Conservation (phyloP, 2,113 vertebrate species). For the Mirza zaza region DNA sequence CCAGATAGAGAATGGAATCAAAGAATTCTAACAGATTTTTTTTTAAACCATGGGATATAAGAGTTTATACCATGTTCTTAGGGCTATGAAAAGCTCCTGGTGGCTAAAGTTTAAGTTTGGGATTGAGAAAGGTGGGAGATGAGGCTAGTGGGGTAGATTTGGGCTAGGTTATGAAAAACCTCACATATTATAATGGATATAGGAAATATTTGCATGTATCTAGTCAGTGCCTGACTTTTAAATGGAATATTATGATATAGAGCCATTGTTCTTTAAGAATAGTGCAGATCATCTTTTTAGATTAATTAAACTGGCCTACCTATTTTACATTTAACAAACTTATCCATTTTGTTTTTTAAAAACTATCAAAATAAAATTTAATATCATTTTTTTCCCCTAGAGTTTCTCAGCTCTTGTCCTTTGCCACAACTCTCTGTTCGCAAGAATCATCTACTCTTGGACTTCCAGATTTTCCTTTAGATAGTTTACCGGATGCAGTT, state of each 20-base stretch:
- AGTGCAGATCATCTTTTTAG: not conserved
- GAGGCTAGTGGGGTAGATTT: not conserved
- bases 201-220: not conserved
- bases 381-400: constrained; percentile 79
- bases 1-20: constrained; percentile 2
- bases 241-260: not conserved
- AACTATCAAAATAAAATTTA: constrained; percentile 57
- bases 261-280: constrained; percentile 15
- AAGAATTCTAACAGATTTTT: not conserved
- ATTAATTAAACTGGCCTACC: not conserved
- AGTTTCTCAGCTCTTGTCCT: constrained; percentile 94
- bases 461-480: constrained; percentile 97
- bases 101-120: not conserved
- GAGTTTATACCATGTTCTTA: not conserved
- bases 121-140: not conserved
- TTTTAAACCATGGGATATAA: not conserved
- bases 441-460: constrained; percentile 94
- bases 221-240: constrained; percentile 27
- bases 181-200: not conserved
- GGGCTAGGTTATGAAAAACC: not conserved
- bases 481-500: constrained; percentile 91
- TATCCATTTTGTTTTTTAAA: not conserved
- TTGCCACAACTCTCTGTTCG: constrained; percentile 95
- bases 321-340: not conserved
- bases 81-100: not conserved